These are phyloP conservation scores for Eubasilissa splendida DNA, from an alignment of 2,888 invertebrate genomes.

Conservation along the genomic window DNA sequence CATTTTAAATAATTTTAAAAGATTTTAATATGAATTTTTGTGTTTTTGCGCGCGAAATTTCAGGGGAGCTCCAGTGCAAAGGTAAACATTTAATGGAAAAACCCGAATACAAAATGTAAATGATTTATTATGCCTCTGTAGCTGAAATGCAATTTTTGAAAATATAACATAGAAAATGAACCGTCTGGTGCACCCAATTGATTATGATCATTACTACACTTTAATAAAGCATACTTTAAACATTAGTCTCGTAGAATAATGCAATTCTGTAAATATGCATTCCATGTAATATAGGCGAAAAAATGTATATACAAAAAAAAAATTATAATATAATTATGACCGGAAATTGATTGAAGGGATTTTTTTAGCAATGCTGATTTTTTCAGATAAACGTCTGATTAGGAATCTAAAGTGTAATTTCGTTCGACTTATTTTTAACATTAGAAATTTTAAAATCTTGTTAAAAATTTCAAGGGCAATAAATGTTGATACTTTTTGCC, in stretches of 20 bases:
- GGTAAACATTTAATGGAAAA: slow-evolving; percentile 63
- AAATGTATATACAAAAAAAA: neutral
- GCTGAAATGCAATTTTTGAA: slow-evolving; percentile 52
- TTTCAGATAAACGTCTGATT: no score
- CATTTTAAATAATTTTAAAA: neutral
- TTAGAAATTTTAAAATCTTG: no score
- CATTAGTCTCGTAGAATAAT: slow-evolving; percentile 11
- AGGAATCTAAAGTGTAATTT: no score
- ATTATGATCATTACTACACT: slow-evolving; percentile 37
- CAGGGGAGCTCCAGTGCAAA: slow-evolving; percentile 72
- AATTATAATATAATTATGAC: neutral
- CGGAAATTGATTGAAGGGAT: no score
- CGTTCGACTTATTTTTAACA: no score
- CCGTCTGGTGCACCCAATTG: slow-evolving; percentile 33
- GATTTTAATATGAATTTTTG: slow-evolving; percentile 48
- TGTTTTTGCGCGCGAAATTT: slow-evolving; percentile 61
- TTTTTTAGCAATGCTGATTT: no score
- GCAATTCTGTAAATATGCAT: slow-evolving; percentile 30
- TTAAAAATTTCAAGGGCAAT: no score
- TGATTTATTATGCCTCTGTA: slow-evolving; percentile 52
- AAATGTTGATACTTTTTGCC: no score
- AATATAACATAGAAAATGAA: slow-evolving; percentile 33
- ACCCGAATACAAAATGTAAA: slow-evolving; percentile 55
- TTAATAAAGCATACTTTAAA: slow-evolving; percentile 13
- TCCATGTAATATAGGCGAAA: neutral